Evolutionary conservation across 1,140 invertebrate genomes (phyloP).

Genomic region (Cotesia chilonis): DNA sequence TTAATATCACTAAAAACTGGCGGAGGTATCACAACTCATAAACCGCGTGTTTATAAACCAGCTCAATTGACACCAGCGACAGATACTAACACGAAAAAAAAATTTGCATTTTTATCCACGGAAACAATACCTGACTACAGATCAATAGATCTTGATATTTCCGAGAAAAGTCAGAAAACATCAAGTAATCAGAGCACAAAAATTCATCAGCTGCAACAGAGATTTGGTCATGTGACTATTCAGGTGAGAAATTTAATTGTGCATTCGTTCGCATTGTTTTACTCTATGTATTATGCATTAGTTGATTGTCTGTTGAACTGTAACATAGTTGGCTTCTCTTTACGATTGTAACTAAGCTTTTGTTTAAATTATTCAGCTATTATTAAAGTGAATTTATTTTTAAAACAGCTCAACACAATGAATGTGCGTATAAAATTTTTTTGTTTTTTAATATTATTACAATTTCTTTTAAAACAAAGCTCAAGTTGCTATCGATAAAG

Average conservation of each 20-base stretch:
- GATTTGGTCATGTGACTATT: constrained; percentile 71
- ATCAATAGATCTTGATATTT: constrained; percentile 69
- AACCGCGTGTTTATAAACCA: constrained; percentile 72
- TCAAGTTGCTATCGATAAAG: constrained; percentile 13
- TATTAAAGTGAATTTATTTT: not conserved
- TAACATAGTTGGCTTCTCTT: constrained; percentile 5
- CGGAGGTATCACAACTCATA: constrained; percentile 76
- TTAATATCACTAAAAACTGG: constrained; percentile 86
- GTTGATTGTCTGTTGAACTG: constrained; percentile 9
- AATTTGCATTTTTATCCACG: constrained; percentile 83
- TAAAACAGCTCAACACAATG: not conserved
- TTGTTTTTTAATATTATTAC: not conserved
- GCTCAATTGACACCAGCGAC: constrained; percentile 62
- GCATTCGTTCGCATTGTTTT: not conserved
- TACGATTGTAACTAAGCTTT: constrained; percentile 10
- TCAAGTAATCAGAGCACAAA: constrained; percentile 79
- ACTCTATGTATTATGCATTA: not conserved
- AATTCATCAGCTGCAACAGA: constrained; percentile 77
- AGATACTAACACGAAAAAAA: constrained; percentile 82
- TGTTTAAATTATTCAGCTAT: not conserved
- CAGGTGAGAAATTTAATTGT: constrained; percentile 52
- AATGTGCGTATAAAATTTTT: too few species aligned
- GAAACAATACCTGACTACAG: constrained; percentile 87
- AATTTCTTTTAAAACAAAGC: not conserved
- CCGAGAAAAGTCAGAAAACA: constrained; percentile 77